These are phyloP conservation scores for Triops longicaudatus DNA, from an alignment of 1,140 invertebrate genomes.

Conservation along the genomic window DNA sequence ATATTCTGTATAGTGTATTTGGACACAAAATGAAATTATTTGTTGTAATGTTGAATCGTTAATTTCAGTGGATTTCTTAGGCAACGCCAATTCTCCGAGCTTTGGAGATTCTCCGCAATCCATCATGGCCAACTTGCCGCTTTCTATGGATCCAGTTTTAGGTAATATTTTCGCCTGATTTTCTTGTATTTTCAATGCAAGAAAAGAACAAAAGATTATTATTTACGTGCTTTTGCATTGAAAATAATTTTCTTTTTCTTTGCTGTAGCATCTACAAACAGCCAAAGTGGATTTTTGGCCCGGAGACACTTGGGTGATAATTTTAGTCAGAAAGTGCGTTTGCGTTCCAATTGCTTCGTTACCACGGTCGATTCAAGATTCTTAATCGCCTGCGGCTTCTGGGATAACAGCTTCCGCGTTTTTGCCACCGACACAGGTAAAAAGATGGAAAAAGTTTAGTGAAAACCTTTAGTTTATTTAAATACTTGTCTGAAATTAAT, in stretches of 20 bases:
- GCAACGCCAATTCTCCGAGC: conserved; percentile 67
- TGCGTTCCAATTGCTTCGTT: conserved; percentile 89
- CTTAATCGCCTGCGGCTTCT: conserved; percentile 96
- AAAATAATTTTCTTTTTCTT: neutral
- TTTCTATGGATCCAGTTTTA: conserved; percentile 91
- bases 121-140: conserved; percentile 68
- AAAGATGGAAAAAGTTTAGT: conserved; percentile 21
- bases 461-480: no score
- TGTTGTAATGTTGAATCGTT: neutral
- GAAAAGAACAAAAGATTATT: neutral
- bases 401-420: conserved; percentile 97
- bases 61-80: conserved; percentile 35
- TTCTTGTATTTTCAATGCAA: neutral
- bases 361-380: conserved; percentile 94
- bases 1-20: no score
- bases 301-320: conserved; percentile 90
- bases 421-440: conserved; percentile 92
- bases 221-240: neutral
- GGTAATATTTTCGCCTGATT: conserved; percentile 46
- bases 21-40: no score
- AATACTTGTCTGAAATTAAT: no score
- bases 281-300: conserved; percentile 39
- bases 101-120: conserved; percentile 65
- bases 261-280: conserved; percentile 27
- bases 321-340: conserved; percentile 88